A percentile compares a stretch with the other conserved stretches of the same genome.
These are phyloP conservation scores for Grallaria varia DNA, from an alignment of 2,113 vertebrate species.

Conservation along the genomic window DNA sequence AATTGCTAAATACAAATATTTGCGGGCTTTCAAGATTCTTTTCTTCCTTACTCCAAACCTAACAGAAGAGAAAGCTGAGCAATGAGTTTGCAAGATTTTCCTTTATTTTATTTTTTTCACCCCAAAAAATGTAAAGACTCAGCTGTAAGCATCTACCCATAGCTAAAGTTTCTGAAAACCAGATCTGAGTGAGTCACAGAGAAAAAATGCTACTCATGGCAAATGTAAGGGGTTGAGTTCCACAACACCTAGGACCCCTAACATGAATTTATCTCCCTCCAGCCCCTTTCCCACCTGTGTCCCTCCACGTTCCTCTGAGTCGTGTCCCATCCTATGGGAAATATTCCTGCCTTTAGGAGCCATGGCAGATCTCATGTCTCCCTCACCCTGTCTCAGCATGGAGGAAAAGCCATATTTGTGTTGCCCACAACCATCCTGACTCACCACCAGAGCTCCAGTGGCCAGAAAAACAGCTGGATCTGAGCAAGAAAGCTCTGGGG, in stretches of 20 bases:
- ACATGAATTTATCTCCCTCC: not conserved
- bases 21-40: slow-evolving; percentile 57
- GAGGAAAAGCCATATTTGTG: not conserved
- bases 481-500: not conserved
- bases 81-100: slow-evolving; percentile 14
- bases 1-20: slow-evolving; percentile 51
- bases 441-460: not conserved
- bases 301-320: not conserved
- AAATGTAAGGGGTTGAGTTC: not conserved
- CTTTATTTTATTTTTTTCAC: not conserved
- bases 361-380: not conserved
- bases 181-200: slow-evolving; percentile 17
- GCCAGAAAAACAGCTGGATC: not conserved
- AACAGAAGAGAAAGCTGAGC: slow-evolving; percentile 51
- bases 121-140: not conserved
- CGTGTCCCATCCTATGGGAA: not conserved
- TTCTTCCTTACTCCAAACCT: slow-evolving; percentile 39
- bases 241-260: not conserved
- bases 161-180: slow-evolving; percentile 25
- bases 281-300: not conserved
- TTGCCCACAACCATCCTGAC: not conserved
- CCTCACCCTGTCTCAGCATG: not conserved
- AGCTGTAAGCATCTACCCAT: not conserved
- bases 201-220: not conserved
- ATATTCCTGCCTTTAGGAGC: not conserved